These are phyloP conservation scores for Caligus rogercresseyi DNA, from an alignment of 1,140 invertebrate species.

Conservation along the genomic window DNA sequence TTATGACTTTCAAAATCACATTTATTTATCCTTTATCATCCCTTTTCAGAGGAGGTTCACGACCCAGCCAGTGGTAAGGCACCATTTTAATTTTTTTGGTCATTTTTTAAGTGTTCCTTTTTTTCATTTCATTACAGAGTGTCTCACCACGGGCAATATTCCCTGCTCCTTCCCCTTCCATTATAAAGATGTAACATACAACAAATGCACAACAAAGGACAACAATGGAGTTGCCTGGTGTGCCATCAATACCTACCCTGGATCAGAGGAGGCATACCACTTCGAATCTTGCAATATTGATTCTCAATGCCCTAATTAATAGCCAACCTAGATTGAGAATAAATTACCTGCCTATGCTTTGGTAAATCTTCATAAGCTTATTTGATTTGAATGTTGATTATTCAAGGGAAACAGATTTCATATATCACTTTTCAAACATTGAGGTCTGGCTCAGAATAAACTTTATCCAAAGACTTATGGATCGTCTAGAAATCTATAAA, in stretches of 20 bases:
- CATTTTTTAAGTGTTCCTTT: background rate
- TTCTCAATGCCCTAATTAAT: no score
- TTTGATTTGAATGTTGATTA: no score
- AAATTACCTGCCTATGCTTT: no score
- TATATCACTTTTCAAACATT: no score
- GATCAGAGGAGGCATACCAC: background rate
- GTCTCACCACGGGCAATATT: background rate
- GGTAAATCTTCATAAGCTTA: no score
- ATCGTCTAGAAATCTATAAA: no score
- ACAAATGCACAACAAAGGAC: background rate
- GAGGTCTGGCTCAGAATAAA: no score
- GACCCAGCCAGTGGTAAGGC: background rate
- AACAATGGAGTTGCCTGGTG: background rate
- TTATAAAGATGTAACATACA: background rate
- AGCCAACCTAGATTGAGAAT: no score
- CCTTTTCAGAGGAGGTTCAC: background rate
- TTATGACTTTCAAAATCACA: background rate
- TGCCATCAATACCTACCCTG: background rate
- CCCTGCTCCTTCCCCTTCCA: background rate
- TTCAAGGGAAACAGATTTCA: no score
- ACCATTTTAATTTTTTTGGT: background rate
- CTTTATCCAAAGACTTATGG: no score
- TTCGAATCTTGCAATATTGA: background rate
- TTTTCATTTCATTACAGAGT: background rate
- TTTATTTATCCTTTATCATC: slow-evolving; percentile 1